Base-by-base conservation (phyloP, 2,113 vertebrate species). In the Cnemophilus loriae region DNA sequence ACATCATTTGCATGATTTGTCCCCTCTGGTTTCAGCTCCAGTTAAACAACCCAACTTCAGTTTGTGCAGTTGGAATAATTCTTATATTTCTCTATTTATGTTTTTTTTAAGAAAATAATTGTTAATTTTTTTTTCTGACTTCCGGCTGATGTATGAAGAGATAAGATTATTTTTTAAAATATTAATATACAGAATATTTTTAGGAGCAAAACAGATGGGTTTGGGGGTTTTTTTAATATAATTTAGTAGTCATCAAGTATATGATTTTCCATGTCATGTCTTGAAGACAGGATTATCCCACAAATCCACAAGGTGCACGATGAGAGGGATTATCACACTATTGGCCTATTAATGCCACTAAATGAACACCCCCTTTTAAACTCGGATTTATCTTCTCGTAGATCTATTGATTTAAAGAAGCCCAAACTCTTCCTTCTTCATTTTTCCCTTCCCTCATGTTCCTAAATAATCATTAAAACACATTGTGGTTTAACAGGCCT, bases 391-490 rank as follows among this genome's bases (percentile, higher is more conserved):
- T 87, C 78, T 89, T 67, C 71, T 64, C 52, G 55, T 10, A 11
- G 50, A 65, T 73, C 59, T 9, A 87, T 83, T 6, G 81, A 88
- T 93, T 79, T 49, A 19, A 69, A 90, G 41, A 74, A 93, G 13
- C 16, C 49, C 64, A 74, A 83, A 8, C 44, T 22, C 17, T 93
- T 75, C 35, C 56, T 50, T 92, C 73, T 78, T 83, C 61, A 24
- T 87, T 90, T 87, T 7, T 4, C 2, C 74, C 33, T 85, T 90
- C 67, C 17, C 47, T 87, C 30, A 10, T 20, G 18, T 79, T 92
- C 77, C 70, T 67, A 83, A 90, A 91, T 85, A 93, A 87, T 64
- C 59, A 73, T 87, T 93, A 84, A 89, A 92, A 47, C 24, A 41
- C 44, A 30, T 13, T 92, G 87, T 68, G 86, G 69, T 89, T 90